Conservation (phyloP, 30 jellyfish, hydroid and myxozoan species). For the Catostylus mosaicus region DNA sequence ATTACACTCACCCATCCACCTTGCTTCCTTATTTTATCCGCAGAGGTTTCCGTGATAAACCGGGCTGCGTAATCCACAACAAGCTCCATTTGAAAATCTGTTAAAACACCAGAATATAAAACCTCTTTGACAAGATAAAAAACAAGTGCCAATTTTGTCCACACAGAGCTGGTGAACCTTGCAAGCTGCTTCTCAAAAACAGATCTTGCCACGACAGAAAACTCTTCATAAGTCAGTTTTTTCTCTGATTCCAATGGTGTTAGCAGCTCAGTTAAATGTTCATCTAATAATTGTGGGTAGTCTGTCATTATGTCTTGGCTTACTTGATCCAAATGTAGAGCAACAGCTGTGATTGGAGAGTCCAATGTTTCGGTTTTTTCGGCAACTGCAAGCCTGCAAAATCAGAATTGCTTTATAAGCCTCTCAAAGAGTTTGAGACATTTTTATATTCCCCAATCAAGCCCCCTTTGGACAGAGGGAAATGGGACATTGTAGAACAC, state of each 20-base stretch:
- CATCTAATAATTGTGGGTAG: slow-evolving; percentile 79
- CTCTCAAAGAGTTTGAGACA: too few species aligned
- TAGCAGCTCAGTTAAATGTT: slow-evolving; percentile 69
- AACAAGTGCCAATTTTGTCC: slow-evolving; percentile 90
- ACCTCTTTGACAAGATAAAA: slow-evolving; percentile 86
- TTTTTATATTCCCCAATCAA: too few species aligned
- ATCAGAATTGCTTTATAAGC: too few species aligned
- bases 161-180: slow-evolving; percentile 69
- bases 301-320: slow-evolving; percentile 82
- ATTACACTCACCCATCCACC: slow-evolving; percentile 93
- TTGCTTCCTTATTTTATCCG: slow-evolving; percentile 63
- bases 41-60: slow-evolving; percentile 77
- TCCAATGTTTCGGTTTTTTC: slow-evolving; percentile 14
- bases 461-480: too few species aligned
- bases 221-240: slow-evolving; percentile 72
- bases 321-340: slow-evolving; percentile 74
- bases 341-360: slow-evolving; percentile 78
- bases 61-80: slow-evolving; percentile 90
- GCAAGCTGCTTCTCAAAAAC: slow-evolving; percentile 78
- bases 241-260: slow-evolving; percentile 73
- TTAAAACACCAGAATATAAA: slow-evolving; percentile 67
- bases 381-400: slow-evolving; percentile 18
- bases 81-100: slow-evolving; percentile 84
- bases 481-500: too few species aligned
- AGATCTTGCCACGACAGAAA: slow-evolving; percentile 77